Base-by-base conservation (phyloP, 2,888 invertebrate species). In the Mayetiola destructor region DNA sequence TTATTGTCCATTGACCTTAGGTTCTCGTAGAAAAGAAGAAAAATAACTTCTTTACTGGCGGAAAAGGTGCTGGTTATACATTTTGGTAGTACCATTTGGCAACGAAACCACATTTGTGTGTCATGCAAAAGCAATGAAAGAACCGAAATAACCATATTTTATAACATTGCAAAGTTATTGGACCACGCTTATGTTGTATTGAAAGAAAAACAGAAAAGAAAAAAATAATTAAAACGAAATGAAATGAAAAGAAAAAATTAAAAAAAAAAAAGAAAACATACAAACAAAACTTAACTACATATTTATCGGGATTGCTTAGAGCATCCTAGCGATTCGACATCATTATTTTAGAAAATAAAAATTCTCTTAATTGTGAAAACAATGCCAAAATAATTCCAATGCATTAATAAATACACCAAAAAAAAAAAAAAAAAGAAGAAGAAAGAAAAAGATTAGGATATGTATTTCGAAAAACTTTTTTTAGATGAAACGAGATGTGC, bases 21-120 rank as follows among this genome's bases (percentile, higher is more conserved):
- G 57, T 57, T 8, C 27, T 57, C 20, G 39, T 57, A 27, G 59
- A 59, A 21, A 59, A 59, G 29, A 57, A 59, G 27, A 55, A 59
- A 20, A 55, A 56, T 27, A 55, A 37, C 27, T 59, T 59, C 37
- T 56, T 57, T 16, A 37, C 55, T 2, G 59, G 59, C 5, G 57
- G 59, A 16, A 59, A 59, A 29, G 59, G 59, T 12, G 59, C 42
- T 18, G 59, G 59, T 3, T 42, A 37, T 23, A 57, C 59, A 27
- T 59, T 59, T 32, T 59, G 59, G 59, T 59, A 57, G 39, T 53
- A 18, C n/a, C n/a, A n/a, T n/a, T n/a, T n/a, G n/a, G n/a, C n/a
- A n/a, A n/a, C n/a, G n/a, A n/a, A n/a, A n/a, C n/a, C n/a, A n/a
- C n/a, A n/a, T n/a, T n/a, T n/a, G n/a, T n/a, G n/a, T n/a, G n/a